Conservation (phyloP, 2,888 invertebrate genomes). For the Caenorhabditis sp. region DNA sequence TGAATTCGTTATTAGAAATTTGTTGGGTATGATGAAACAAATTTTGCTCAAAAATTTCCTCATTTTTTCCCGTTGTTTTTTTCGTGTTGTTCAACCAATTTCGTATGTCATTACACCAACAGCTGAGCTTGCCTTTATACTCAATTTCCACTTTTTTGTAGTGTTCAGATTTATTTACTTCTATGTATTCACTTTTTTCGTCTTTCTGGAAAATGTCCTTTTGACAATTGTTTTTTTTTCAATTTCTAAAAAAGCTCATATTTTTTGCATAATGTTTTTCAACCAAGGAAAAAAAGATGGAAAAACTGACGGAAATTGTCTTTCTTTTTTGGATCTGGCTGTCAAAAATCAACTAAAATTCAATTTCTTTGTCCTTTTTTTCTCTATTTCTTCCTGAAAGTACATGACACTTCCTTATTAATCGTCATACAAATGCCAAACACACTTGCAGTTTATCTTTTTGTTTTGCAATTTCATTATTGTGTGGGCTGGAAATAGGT, state of each 20-base stretch:
- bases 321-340: not conserved
- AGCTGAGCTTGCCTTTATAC: not conserved
- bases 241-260: not conserved
- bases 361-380: not conserved
- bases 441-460: not conserved
- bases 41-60: not conserved
- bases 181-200: not conserved
- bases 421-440: not conserved
- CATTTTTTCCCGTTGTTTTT: not conserved
- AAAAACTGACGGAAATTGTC: not conserved
- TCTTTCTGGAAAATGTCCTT: not conserved
- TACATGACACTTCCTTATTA: not conserved
- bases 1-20: not conserved
- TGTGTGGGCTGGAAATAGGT: not conserved
- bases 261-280: not conserved
- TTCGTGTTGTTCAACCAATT: not conserved
- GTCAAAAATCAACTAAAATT: not conserved
- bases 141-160: not conserved
- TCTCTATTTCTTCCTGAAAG: not conserved
- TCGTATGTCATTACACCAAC: not conserved
- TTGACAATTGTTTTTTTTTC: not conserved
- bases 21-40: not conserved
- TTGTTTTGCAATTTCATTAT: not conserved
- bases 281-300: not conserved
- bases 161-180: not conserved